Evolutionary conservation across 2,113 vertebrate genomes (phyloP).

Genomic region (Dicaeum eximium): DNA sequence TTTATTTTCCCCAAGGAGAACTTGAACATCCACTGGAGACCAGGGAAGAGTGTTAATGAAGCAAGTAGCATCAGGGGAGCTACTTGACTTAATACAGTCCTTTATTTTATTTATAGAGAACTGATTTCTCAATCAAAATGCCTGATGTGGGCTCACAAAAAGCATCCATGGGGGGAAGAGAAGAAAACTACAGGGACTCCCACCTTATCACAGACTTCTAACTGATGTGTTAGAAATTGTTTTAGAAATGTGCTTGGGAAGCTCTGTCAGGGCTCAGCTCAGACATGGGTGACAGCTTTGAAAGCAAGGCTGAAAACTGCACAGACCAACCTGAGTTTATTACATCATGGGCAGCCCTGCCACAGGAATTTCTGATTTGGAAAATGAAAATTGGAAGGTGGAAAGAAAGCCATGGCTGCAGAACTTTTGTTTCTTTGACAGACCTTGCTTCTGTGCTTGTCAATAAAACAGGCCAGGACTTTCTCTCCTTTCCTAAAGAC

Average conservation of each 20-base stretch:
- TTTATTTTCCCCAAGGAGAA: slow-evolving; percentile 29
- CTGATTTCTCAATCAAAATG: neutral
- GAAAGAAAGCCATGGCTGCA: neutral
- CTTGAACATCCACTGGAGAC: neutral
- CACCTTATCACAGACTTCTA: neutral
- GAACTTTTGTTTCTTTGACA: neutral
- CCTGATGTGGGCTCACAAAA: neutral
- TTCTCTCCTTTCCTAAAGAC: neutral
- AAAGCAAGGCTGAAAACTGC: neutral
- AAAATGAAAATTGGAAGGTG: neutral
- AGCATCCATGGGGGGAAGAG: neutral
- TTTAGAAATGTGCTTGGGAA: neutral
- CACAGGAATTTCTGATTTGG: neutral
- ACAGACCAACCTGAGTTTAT: neutral
- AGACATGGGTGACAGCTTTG: neutral
- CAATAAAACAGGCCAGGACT: neutral
- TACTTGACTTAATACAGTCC: slow-evolving; percentile 9
- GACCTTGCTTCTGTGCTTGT: neutral
- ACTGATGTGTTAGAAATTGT: neutral
- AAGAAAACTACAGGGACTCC: neutral
- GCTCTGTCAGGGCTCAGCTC: neutral
- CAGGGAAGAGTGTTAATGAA: slow-evolving; percentile 24
- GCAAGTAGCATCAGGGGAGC: neutral
- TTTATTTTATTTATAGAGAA: slow-evolving; percentile 21
- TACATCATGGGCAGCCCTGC: neutral